Base-by-base conservation (phyloP, 2,888 invertebrate genomes). In the Cheilosia variabilis region DNA sequence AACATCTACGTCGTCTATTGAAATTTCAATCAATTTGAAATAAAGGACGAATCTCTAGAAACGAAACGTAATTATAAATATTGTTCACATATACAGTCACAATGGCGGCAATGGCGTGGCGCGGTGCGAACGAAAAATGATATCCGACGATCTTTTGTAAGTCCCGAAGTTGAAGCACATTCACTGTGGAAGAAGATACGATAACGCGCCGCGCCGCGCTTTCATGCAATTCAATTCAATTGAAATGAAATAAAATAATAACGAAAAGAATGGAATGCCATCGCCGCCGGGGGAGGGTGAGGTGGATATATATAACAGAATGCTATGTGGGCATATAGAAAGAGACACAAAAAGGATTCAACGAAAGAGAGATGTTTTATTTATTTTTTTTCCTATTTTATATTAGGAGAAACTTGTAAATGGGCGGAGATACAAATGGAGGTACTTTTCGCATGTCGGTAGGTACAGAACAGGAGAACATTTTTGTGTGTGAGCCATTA, bases 11-110 rank as follows among this genome's bases (percentile, higher is more conserved):
- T 73, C 55, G 45, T 75, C 87, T 87, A 84, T 87, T 87, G 87
- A 87, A 84, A 87, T 87, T 78, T 87, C 87, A 87, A 87, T 87
- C 87, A 84, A 87, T 84, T 68, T 84, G 81, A 87, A 84, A 86
- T 80, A 86, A 86, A 86, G 86, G 72, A 80, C 50, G 80, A 84
- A 80, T 84, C 75, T 84, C 75, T 62, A 76, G 80, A 73, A 76
- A 77, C 79, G 83, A 87, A 87, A 79, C 87, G 87, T 87, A 87
- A 87, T 87, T 87, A 87, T 87, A 87, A 87, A 87, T 76, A 62
- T 60, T 84, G 52, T 86, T 66, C 80, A 75, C 58, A 62, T 68
- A 72, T 17, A 82, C 80, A 83, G 52, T 60, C 78, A 63, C 68
- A 83, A 68, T 57, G 34, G 72, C 72, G 37, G 50, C 4, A 50